Percentiles rank a stretch among this genome's conserved stretches.
These are phyloP conservation scores for Sebastes fasciatus DNA, from an alignment of 2,113 vertebrate genomes.

Conservation along the genomic window DNA sequence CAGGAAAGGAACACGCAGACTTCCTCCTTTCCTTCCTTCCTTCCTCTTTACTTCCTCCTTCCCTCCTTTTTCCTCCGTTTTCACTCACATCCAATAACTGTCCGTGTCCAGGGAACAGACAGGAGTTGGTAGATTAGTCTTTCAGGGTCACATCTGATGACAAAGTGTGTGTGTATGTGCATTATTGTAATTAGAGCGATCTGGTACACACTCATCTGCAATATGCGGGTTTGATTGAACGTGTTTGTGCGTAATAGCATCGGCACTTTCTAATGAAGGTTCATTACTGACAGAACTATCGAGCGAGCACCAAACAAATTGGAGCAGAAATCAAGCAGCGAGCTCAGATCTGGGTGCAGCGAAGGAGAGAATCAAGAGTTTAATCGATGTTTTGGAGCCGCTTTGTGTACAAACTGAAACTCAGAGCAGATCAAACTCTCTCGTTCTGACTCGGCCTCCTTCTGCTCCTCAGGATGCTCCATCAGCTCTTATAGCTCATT, in stretches of 20 bases:
- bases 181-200: conserved; percentile 4
- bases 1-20: neutral
- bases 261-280: conserved; percentile 19
- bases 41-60: neutral
- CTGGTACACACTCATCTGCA: conserved; percentile 1
- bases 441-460: neutral
- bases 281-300: conserved; percentile 33
- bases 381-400: conserved; percentile 6
- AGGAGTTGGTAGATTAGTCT: conserved; percentile 14
- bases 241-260: conserved; percentile 14
- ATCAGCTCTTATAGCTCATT: neutral
- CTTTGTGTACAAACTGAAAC: neutral
- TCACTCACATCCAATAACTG: neutral
- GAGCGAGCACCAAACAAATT: conserved; percentile 30
- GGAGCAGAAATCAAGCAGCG: conserved; percentile 18
- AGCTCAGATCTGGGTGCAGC: neutral
- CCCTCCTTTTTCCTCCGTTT: neutral
- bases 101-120: neutral
- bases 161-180: neutral
- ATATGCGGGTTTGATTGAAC: neutral
- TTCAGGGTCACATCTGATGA: conserved; percentile 21
- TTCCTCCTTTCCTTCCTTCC: conserved; percentile 6
- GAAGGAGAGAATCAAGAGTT: neutral
- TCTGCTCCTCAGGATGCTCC: neutral
- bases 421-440: neutral